Base-by-base conservation (phyloP, 2,113 vertebrate species). In the Oryzias woworae region DNA sequence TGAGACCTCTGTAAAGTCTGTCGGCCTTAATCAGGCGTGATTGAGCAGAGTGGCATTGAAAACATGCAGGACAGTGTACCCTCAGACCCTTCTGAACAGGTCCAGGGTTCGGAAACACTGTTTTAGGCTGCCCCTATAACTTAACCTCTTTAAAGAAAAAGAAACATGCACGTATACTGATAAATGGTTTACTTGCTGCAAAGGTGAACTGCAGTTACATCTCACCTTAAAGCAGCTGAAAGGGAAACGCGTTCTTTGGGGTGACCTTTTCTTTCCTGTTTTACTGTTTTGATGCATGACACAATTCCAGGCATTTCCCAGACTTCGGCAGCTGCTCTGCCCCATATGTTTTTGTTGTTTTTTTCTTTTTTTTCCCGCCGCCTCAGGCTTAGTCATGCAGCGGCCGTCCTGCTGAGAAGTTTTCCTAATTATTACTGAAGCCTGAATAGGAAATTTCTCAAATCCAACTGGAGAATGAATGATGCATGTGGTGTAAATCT, bases 181-280 rank as follows among this genome's bases (percentile, higher is more conserved):
- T 85, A 64, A 77, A 80, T 77, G 8, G 46, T 59, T 43, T 28
- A 72, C 72, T 47, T 22, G 43, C 50, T 48, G 59, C 12, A 26
- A 68, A 66, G 78, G 73, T 80, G 68, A 81, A 75, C 53, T 65
- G 72, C 72, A 75, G 69, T 78, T 75, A 78, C 65, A 70, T 22
- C 49, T 72, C 59, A 58, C 59, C 54, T 47, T 18, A 47, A 44
- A 67, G 22, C 18, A 49, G 66, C 63, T 53, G 66, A 64, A 28
- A 56, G 63, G 68, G 80, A 62, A 53, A 65, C 60, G 17, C 18
- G 15, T 14, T 71, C 73, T 78, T 54, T 80, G 77, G n/a, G n/a
- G 62, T 71, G 64, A 67, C 58, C 58, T 74, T 80, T 78, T 62
- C 6, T 57, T 58, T 58, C 10, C 58, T 14, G 26, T 66, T 26